Evolutionary conservation across 2,797 vertebrate species (phyloP).

Genomic region (Emys orbicularis): DNA sequence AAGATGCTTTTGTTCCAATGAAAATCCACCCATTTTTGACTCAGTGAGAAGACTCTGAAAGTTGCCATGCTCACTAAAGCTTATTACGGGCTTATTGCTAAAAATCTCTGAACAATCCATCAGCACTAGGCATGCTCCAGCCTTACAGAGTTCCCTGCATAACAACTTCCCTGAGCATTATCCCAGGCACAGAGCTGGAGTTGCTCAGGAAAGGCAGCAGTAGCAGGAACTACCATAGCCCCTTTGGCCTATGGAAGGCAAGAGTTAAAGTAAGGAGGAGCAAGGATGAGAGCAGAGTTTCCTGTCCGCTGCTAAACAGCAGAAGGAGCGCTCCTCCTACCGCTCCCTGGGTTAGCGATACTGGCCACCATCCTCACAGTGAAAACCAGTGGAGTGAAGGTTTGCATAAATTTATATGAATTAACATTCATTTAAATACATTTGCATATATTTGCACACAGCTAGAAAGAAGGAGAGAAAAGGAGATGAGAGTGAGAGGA

Average conservation of each 20-base stretch:
- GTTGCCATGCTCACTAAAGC: neutral
- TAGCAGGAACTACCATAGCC: neutral
- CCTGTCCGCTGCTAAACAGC: neutral
- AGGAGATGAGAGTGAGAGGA: neutral
- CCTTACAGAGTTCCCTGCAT: neutral
- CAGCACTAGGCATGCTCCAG: neutral
- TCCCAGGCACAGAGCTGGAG: neutral
- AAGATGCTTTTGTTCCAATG: neutral
- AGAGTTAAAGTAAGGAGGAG: neutral
- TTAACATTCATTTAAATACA: neutral
- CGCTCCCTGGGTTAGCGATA: neutral
- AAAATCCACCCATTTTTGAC: neutral
- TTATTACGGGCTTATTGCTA: neutral
- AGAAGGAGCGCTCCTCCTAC: neutral
- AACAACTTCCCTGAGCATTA: neutral
- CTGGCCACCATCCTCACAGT: neutral
- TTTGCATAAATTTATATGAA: neutral
- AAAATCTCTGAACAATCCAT: fast-evolving
- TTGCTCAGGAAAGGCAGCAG: neutral
- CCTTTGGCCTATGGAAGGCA: neutral
- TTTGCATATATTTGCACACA: neutral
- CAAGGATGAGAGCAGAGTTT: neutral
- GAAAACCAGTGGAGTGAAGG: neutral
- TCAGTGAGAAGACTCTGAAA: neutral
- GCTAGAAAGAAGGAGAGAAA: neutral